phyloP scores from a whole-genome alignment of 2,113 vertebrate genomes.

The Elgaria multicarinata region DNA sequence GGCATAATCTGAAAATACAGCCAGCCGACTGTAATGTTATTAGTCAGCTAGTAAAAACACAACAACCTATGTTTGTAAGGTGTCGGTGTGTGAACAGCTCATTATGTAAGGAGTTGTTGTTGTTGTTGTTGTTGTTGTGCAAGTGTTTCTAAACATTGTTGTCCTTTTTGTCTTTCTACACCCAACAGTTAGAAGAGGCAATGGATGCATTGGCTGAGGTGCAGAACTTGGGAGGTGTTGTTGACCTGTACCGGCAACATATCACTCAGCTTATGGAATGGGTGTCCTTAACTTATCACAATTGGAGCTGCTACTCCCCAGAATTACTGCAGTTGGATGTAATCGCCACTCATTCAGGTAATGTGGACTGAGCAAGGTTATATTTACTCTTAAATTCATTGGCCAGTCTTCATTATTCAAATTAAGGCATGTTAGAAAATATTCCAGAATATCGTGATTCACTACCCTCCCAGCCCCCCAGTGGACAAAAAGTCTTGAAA shows the following conservation, averaged over 20 bases:
- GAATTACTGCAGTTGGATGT: constrained; percentile 86
- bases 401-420: background rate
- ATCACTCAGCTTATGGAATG: constrained; percentile 83
- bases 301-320: constrained; percentile 84
- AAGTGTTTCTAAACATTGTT: background rate
- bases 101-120: background rate
- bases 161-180: too few relatives aligned
- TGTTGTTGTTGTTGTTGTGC: too few relatives aligned
- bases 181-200: constrained; percentile 82
- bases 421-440: background rate
- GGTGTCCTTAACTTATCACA: constrained; percentile 77
- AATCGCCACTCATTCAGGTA: constrained; percentile 87
- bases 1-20: background rate
- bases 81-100: background rate
- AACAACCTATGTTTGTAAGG: background rate
- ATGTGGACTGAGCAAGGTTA: accelerated
- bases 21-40: accelerated
- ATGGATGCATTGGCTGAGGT: constrained; percentile 78
- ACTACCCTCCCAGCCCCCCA: background rate
- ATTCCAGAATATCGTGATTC: background rate
- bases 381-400: background rate
- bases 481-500: background rate
- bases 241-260: constrained; percentile 84
- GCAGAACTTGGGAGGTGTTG: constrained; percentile 70
- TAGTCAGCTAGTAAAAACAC: background rate